These are phyloP conservation scores for Netelia fuscicornis DNA, from an alignment of 2,888 invertebrate genomes.

Conservation along the genomic window DNA sequence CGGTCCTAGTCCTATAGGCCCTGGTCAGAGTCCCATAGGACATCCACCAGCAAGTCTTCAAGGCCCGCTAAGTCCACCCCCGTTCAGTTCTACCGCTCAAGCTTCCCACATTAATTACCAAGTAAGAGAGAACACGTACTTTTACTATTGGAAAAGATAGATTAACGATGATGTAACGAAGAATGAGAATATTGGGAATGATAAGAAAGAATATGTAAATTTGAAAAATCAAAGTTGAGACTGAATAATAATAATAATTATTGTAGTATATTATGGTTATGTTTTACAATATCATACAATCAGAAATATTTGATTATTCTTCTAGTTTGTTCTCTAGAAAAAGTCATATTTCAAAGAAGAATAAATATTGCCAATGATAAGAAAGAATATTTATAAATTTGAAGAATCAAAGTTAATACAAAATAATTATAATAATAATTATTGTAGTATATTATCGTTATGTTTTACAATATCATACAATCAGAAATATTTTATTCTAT, in stretches of 20 bases:
- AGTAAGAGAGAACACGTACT: slow-evolving; percentile 84
- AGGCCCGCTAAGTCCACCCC: slow-evolving; percentile 85
- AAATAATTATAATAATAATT: no score
- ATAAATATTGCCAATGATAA: background rate
- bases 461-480: no score
- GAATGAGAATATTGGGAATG: background rate
- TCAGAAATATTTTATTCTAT: background rate
- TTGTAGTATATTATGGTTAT: no score
- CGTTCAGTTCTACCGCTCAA: slow-evolving; percentile 86
- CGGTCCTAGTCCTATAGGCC: slow-evolving; percentile 84
- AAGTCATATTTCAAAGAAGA: no score
- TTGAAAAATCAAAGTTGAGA: no score
- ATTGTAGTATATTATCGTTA: no score
- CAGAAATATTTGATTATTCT: background rate
- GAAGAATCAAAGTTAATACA: no score
- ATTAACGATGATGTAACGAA: background rate
- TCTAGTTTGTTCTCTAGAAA: background rate
- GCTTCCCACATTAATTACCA: slow-evolving; percentile 89
- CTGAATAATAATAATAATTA: no score
- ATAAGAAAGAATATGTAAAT: background rate
- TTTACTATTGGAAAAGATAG: slow-evolving; percentile 46
- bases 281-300: no score
- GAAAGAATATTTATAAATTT: background rate
- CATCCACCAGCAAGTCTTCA: slow-evolving; percentile 89
- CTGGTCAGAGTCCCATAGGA: slow-evolving; percentile 84